A percentile compares a stretch with the other conserved stretches of the same genome.
Evolutionary conservation across 2,797 vertebrate genomes (phyloP).

Genomic region (Gobio occitaniae): DNA sequence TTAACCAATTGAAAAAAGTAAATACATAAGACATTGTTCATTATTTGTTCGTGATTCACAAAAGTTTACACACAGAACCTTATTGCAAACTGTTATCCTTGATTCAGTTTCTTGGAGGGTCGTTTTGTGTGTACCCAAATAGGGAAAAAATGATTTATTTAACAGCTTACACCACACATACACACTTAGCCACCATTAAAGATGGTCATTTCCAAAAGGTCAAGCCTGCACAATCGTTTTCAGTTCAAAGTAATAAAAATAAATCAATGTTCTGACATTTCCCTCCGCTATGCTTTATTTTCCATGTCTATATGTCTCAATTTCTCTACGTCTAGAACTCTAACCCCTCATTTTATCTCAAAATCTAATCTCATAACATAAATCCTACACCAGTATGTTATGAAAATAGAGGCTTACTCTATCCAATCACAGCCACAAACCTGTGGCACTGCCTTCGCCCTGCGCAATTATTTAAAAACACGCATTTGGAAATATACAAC

Average conservation of each 20-base stretch:
- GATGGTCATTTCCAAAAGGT: slow-evolving; percentile 29
- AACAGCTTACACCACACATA: not conserved
- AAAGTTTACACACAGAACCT: not conserved
- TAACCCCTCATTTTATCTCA: not conserved
- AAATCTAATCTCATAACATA: slow-evolving; percentile 8
- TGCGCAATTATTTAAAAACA: slow-evolving; percentile 31
- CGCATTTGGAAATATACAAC: slow-evolving; percentile 40
- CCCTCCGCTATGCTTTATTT: not conserved
- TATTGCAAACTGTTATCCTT: too few relatives aligned
- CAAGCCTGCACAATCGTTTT: not conserved
- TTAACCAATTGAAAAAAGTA: not conserved
- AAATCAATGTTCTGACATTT: slow-evolving; percentile 22
- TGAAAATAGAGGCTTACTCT: slow-evolving; percentile 18
- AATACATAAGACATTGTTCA: not conserved
- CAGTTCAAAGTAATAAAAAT: slow-evolving; percentile 17
- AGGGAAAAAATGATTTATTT: not conserved
- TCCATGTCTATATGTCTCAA: slow-evolving; percentile 2
- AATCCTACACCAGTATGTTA: not conserved
- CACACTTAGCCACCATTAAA: not conserved
- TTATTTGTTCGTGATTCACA: not conserved
- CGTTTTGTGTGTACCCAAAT: not conserved
- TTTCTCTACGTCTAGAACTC: not conserved
- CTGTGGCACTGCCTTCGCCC: not conserved
- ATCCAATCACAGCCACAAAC: not conserved
- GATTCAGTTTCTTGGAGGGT: not conserved